Evolutionary conservation across 2,113 vertebrate genomes (phyloP), one percentile per base, ranked within the genome.

Genomic region (Ifrita kowaldi): DNA sequence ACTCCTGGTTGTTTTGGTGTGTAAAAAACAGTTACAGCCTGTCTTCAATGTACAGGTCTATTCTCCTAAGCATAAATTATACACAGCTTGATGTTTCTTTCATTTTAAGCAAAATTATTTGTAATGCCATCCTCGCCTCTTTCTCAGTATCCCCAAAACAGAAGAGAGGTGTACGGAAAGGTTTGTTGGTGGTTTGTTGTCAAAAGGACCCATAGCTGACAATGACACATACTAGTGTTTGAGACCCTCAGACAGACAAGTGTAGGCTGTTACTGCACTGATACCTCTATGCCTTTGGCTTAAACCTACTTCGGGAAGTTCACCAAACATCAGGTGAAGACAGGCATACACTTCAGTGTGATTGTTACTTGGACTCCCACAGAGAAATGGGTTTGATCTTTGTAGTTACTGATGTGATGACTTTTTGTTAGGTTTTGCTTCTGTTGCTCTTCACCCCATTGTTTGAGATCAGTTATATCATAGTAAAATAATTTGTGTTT

Each of bases 211-310:
- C 5, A 0, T 3, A 13, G 30, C 11, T 68, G 52, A 18, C 41
- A 0, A 0, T 33, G 27, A 27, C 26, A 3, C 4, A 1, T 13
- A 1, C 4, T 32, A 13, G 12, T 26, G 15, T 33, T 44, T 22
- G 32, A 56, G 41, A 30, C 11, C 7, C 3, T 28, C 16, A 27
- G 24, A 10, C 23, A 9, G 19, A 10, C 10, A 30, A 22, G 16
- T 8, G 3, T 33, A 19, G 18, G 2, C 15, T 53, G 7, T 33
- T 69, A 22, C 8, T 14, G 6, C 39, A 8, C 16, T 24, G 50
- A 12, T 56, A 20, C 3, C 39, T 55, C 3, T 14, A 1, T 37
- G 17, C n/a, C 33, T 23, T 55, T 10, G 24, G 4, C 13, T 85
- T 71, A 20, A 39, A 53, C 13, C 24, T 39, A 0, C 49, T 41